phyloP scores from a whole-genome alignment of 2,113 vertebrate species.

The Gnathonemus echidnorhynchus region DNA sequence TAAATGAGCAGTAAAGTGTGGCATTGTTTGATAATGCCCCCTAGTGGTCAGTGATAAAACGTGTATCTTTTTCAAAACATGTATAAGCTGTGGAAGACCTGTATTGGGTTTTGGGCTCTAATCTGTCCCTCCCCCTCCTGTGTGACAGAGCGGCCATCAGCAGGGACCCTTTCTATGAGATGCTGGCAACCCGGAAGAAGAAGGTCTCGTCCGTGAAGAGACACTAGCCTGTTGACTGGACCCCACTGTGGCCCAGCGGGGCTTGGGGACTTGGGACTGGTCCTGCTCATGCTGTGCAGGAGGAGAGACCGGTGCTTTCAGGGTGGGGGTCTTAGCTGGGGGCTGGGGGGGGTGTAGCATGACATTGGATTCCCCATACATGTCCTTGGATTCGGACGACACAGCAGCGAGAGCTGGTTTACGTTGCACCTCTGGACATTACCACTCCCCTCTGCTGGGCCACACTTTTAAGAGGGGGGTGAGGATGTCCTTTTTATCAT shows the following conservation, averaged over 20 bases:
- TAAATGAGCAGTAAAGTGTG: neutral
- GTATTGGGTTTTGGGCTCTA: neutral
- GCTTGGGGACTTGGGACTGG: neutral
- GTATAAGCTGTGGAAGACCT: neutral
- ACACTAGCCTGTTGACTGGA: conserved; percentile 56
- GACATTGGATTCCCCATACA: neutral
- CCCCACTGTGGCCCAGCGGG: conserved; percentile 15
- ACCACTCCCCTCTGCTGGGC: neutral
- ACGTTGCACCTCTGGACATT: conserved; percentile 2
- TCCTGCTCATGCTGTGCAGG: neutral
- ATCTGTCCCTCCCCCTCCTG: neutral
- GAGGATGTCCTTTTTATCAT: neutral
- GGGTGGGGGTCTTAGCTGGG: neutral
- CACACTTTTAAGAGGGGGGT: neutral
- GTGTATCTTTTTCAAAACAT: neutral
- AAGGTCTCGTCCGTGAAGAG: conserved; percentile 87
- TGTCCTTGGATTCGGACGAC: neutral
- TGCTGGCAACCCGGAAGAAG: conserved; percentile 93
- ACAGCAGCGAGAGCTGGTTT: conserved; percentile 23
- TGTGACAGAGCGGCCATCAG: conserved; percentile 84
- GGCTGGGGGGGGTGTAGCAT: neutral
- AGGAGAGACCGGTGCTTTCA: neutral
- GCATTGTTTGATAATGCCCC: neutral
- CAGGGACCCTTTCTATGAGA: conserved; percentile 96
- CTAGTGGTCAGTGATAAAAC: neutral